These are phyloP conservation scores for Leucosticte australis DNA, from an alignment of 2,113 vertebrate genomes.

Conservation along the genomic window DNA sequence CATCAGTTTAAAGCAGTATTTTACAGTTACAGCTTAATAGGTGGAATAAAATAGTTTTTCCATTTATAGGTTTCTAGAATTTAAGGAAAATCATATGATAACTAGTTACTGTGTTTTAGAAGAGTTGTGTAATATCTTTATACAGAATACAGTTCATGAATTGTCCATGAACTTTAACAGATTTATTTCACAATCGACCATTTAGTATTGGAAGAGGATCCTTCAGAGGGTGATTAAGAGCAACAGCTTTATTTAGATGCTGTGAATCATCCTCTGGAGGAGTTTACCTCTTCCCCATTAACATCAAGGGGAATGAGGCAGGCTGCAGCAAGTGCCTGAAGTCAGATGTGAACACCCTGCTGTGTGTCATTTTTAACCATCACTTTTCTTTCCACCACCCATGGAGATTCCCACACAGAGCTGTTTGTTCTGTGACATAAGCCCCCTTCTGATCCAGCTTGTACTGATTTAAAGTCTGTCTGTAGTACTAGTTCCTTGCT, in stretches of 20 bases:
- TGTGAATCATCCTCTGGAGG: not conserved
- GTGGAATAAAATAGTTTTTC: not conserved
- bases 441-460: not conserved
- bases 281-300: not conserved
- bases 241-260: slow-evolving; percentile 26
- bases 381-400: not conserved
- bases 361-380: not conserved
- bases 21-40: not conserved
- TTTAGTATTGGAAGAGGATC: not conserved
- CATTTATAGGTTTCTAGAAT: not conserved
- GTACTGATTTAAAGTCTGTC: not conserved
- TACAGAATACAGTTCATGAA: not conserved
- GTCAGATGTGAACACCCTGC: not conserved
- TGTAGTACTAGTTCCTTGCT: not conserved
- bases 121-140: not conserved
- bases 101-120: not conserved
- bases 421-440: not conserved
- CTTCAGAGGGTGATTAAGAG: not conserved
- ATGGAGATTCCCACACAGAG: not conserved
- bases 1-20: not conserved
- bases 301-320: not conserved
- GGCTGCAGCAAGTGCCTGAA: not conserved
- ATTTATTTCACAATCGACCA: not conserved
- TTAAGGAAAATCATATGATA: not conserved
- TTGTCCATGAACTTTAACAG: not conserved